phyloP scores from a whole-genome alignment of 2,888 invertebrate species.

The Torymus auratus region DNA sequence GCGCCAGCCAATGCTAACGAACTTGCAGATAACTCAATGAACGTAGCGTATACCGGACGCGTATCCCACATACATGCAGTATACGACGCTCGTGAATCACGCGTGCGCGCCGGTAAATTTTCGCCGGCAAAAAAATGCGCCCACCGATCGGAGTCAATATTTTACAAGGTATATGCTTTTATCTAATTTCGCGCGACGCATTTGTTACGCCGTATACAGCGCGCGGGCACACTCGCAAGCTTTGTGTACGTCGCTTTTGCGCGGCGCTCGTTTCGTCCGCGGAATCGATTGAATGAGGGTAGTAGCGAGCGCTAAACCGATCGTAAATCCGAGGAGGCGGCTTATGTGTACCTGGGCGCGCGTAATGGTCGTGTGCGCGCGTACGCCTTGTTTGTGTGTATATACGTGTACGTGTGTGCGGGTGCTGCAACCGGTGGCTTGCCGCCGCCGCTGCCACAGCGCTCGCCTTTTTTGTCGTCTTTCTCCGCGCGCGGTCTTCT shows the following conservation, averaged over 20 bases:
- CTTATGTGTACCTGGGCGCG: conserved; percentile 48
- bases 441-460: background rate
- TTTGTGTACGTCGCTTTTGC: conserved; percentile 25
- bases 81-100: conserved; percentile 12
- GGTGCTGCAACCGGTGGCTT: conserved; percentile 47
- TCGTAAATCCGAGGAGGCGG: conserved; percentile 66
- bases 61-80: no score
- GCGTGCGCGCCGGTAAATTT: background rate
- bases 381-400: background rate
- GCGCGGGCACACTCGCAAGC: no score
- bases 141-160: conserved; percentile 20
- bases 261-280: conserved; percentile 28
- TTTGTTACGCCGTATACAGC: conserved; percentile 23
- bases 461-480: background rate
- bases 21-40: conserved; percentile 22
- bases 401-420: conserved; percentile 11
- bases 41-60: no score
- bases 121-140: background rate
- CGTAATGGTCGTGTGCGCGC: conserved; percentile 35
- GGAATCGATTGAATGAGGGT: conserved; percentile 58
- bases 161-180: conserved; percentile 31
- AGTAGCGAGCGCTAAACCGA: conserved; percentile 62
- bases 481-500: conserved; percentile 5
- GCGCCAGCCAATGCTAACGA: background rate
- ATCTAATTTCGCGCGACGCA: conserved; percentile 49